phyloP scores from a whole-genome alignment of 2,113 vertebrate genomes.

The Cettia cetti region DNA sequence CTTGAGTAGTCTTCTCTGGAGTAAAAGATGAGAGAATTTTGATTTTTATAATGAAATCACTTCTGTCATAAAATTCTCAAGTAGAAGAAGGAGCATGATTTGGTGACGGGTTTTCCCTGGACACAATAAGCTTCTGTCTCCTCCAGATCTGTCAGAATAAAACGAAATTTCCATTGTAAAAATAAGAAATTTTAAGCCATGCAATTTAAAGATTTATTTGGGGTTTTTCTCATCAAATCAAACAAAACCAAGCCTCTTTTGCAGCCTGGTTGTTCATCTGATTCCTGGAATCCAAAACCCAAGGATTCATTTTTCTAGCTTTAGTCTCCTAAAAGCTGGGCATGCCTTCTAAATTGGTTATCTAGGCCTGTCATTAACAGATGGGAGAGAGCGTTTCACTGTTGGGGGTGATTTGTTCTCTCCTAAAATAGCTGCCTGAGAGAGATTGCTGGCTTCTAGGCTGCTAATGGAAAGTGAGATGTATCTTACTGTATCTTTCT shows the following conservation, averaged over 20 bases:
- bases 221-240: neutral
- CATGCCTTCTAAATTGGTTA: conserved; percentile 28
- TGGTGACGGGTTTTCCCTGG: neutral
- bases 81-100: neutral
- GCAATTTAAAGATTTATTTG: neutral
- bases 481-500: neutral
- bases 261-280: neutral
- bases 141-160: neutral
- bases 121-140: neutral
- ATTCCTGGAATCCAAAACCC: neutral
- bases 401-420: conserved; percentile 48
- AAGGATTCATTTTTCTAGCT: neutral
- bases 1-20: neutral
- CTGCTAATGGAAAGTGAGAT: conserved; percentile 30
- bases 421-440: conserved; percentile 47
- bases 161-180: neutral
- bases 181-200: neutral
- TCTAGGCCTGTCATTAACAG: conserved; percentile 54
- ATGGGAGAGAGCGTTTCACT: conserved; percentile 41
- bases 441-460: neutral
- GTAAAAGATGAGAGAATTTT: neutral
- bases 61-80: neutral
- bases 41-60: neutral
- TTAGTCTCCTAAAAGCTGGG: neutral
- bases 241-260: neutral